Evolutionary conservation across 2,888 invertebrate species (phyloP), one percentile per base, ranked within the genome.

Genomic region (Erynnis tages): DNA sequence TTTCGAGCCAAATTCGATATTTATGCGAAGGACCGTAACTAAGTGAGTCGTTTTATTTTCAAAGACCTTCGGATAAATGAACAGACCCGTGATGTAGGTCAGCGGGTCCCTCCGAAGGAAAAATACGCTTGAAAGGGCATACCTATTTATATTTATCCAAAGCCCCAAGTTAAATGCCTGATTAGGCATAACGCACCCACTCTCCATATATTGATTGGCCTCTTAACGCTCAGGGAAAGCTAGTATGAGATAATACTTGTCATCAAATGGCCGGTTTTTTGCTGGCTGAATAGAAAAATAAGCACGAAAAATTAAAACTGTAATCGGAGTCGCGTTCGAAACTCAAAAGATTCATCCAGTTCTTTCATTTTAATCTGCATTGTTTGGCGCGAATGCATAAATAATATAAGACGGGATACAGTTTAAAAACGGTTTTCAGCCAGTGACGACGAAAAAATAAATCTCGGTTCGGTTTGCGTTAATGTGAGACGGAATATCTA

Each of bases 201-300:
- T 66, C 63, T 66, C 62, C 67, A 66, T 64, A 67, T 84, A 86
- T 86, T 73, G 84, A 86, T 86, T 82, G 67, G 63, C 66, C 56
- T 67, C 79, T 83, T 79, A 69, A 57, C 63, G 63, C 57, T 61
- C 54, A 69, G 61, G 66, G 69, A 64, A 72, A 63, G 76, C 77
- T 83, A 87, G 86, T 85, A 66, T 67, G 70, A 76, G 80, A 82
- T 85, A 83, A 82, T 76, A 80, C 79, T 69, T 71, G 78, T 71
- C 67, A 68, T 76, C 70, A 65, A 76, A 74, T 81, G 79, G 83
- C 74, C 74, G 84, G 72, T 66, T 78, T 65, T 60, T 54, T 60
- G 60, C 60, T 65, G 59, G 54, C 58, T 48, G 52, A 44, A 47
- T 32, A 54, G 47, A 54, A 55, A 49, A 55, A 59, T n/a, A n/a